A percentile compares a stretch with the other conserved stretches of the same genome.
Conservation (phyloP, 2,888 invertebrate species). For the Hemithea aestivaria region DNA sequence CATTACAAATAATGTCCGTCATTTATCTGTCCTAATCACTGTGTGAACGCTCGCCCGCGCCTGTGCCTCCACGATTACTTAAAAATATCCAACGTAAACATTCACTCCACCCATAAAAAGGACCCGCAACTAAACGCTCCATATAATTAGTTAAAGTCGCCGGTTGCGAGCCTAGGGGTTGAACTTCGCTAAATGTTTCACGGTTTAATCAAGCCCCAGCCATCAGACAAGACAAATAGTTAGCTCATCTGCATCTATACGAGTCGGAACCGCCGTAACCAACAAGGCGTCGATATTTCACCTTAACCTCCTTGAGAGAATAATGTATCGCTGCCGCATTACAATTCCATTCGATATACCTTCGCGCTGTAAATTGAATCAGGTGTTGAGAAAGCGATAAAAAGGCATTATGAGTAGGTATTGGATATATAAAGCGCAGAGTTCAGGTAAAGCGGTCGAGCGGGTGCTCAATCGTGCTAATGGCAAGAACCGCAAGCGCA, state of each 20-base stretch:
- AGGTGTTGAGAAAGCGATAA: conserved; percentile 25
- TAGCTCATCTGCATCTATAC: conserved; percentile 78
- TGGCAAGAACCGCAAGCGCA: conserved; percentile 71
- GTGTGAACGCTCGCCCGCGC: conserved; percentile 50
- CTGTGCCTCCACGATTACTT: conserved; percentile 42
- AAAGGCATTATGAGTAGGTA: conserved; percentile 31
- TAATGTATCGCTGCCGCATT: conserved; percentile 31
- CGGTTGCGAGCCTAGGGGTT: conserved; percentile 43
- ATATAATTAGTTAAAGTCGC: conserved; percentile 22
- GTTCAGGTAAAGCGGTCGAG: conserved; percentile 32
- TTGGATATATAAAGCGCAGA: conserved; percentile 28
- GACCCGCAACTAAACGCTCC: conserved; percentile 17
- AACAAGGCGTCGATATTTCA: conserved; percentile 66
- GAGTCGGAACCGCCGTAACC: conserved; percentile 61
- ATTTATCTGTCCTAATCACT: conserved; percentile 78
- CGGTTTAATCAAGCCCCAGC: conserved; percentile 75
- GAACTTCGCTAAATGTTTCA: conserved; percentile 71
- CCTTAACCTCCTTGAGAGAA: conserved; percentile 44
- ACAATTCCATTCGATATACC: conserved; percentile 24
- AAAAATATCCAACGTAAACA: conserved; percentile 37
- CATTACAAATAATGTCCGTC: conserved; percentile 78
- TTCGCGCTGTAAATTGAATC: conserved; percentile 15
- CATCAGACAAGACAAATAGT: conserved; percentile 77
- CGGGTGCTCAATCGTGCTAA: conserved; percentile 68
- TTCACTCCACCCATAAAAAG: conserved; percentile 15